phyloP scores from a whole-genome alignment of 1,140 invertebrate genomes.

The Hetaerina americana region DNA sequence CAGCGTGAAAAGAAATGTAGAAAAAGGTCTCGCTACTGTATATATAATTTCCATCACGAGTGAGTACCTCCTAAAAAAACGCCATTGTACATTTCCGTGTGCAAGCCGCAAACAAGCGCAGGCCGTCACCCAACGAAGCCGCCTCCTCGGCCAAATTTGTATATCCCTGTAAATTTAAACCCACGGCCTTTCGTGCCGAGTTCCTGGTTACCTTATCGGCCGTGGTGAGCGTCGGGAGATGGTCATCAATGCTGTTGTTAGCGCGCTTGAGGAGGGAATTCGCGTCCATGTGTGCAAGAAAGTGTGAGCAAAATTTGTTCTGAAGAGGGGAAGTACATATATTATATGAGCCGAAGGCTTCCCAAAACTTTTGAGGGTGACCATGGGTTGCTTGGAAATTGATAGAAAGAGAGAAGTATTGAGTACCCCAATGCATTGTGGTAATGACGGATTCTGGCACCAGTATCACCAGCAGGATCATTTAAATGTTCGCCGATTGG shows the following conservation, averaged over 20 bases:
- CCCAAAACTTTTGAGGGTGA: neutral
- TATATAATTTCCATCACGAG: no score
- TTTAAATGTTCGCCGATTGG: neutral
- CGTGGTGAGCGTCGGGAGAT: no score
- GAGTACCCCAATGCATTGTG: neutral
- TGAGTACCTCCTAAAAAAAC: no score
- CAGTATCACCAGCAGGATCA: no score
- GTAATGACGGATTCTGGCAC: neutral
- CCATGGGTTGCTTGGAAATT: neutral
- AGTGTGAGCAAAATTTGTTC: no score
- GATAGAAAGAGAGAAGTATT: neutral
- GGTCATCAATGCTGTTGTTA: neutral
- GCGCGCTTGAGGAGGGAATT: neutral
- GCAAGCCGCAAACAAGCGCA: neutral
- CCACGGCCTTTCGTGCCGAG: neutral
- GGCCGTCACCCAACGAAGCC: neutral
- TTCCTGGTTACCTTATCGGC: neutral
- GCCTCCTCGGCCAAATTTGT: neutral
- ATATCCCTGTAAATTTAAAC: neutral
- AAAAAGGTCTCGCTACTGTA: no score
- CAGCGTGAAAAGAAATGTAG: neutral
- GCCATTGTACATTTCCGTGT: neutral
- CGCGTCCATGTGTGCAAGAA: neutral
- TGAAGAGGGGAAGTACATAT: no score
- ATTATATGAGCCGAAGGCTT: no score